Evolutionary conservation across 2,113 vertebrate genomes (phyloP), one percentile per base, ranked within the genome.

Genomic region (Ifrita kowaldi): DNA sequence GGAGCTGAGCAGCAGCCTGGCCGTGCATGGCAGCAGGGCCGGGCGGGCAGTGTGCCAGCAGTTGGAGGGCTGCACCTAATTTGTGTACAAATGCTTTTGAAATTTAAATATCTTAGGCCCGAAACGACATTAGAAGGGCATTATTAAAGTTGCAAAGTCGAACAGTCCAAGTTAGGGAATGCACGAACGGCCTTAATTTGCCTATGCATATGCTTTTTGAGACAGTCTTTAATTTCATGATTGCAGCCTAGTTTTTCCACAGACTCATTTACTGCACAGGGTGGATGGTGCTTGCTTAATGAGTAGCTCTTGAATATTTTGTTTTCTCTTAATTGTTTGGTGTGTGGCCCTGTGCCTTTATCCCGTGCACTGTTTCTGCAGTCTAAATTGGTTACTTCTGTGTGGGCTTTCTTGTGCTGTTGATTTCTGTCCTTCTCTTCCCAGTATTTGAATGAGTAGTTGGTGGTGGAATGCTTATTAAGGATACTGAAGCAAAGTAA

Each of bases 261-360:
- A 88, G 71, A 24, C 85, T 94, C 73, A 33, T 92, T 94, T 89
- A 56, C 85, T 96, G 85, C 80, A 28, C 56, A 18, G 88, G 35
- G 57, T 90, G 85, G 88, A 94, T 93, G 76, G 53, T 90, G 44
- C 57, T 94, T 93, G 63, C 71, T 84, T 93, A 96, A 93, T 89
- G 79, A 88, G 79, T 82, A 95, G 62, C 82, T 94, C 35, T 91
- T 93, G 87, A 91, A 83, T 96, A 94, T 91, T 96, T 91, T 93
- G 73, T 91, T 95, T 96, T 86, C 75, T 67, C 39, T 74, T 94
- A 86, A 71, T 92, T 97, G 85, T 93, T 81, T 41, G 17, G 64
- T 86, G 64, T 95, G 93, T 87, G 96, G 92, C 88, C 90, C 64
- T 56, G 21, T 94, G 87, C 67, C 44, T 90, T 91, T 85, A 37